Base-by-base conservation (phyloP, 2,797 vertebrate genomes). In the Smutsia temminckii region DNA sequence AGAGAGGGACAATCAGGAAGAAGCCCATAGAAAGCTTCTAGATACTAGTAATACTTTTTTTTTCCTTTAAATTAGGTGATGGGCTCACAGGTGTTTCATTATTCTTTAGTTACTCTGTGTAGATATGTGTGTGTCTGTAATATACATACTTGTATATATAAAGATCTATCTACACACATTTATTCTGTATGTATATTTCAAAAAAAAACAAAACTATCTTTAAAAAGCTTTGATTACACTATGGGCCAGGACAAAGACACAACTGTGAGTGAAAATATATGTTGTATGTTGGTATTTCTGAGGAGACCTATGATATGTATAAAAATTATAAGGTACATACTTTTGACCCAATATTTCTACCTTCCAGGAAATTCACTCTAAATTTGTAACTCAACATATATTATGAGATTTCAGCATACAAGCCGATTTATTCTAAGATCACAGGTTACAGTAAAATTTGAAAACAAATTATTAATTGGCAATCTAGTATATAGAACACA, bases 361-460 rank as follows among this genome's bases (percentile, higher is more conserved):
- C 1, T 85, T 71, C 32, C 1, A 90, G 32, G 7, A 96, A 83
- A 94, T 51, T 85, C 14, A 91, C 27, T 94, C 57, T 84, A 94
- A 83, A 92, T 85, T 29, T 53, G 63, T 84, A 79, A 86, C 11
- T 84, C 21, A 79, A 64, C 14, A 84, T 32, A 17, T 21, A n/a
- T 46, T 94, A 51, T 90, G 49, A 94, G 77, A 74, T 53, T 55
- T 40, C 14, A 34, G 57, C 68, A 74, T 64, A 59, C 4, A 83
- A 74, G 29, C 18, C 29, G 63, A 37, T 69, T 92, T 92, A 89
- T 90, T 95, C 23, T 79, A 89, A 75, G 21, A 92, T 79, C 8
- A 27, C 34, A n/a, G 37, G 18, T 94, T 88, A 51, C 8, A 78
- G 23, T 83, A 59, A 66, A 91, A 89, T 25, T 18, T 89, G 34